phyloP scores from a whole-genome alignment of 1,140 invertebrate species.

The Asbolus verrucosus region DNA sequence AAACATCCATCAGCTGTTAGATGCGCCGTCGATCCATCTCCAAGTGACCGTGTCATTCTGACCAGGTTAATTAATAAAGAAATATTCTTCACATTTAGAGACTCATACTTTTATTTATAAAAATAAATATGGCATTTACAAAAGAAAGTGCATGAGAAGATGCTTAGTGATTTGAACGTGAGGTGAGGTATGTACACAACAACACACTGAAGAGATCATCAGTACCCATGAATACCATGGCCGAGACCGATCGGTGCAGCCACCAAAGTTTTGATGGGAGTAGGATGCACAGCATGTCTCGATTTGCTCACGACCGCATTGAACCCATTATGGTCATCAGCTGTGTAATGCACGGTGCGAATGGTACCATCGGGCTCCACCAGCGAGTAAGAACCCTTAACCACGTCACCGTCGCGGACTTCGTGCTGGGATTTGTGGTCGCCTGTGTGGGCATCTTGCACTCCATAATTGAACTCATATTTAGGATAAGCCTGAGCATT shows the following conservation, averaged over 20 bases:
- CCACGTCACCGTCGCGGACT: conserved; percentile 67
- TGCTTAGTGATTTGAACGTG: neutral
- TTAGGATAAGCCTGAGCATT: conserved; percentile 68
- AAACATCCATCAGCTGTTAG: conserved; percentile 3
- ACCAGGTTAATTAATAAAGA: too few species aligned
- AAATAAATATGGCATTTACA: conserved; percentile 38
- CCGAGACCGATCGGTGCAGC: conserved; percentile 5
- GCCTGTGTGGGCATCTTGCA: conserved; percentile 65
- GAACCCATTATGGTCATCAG: conserved; percentile 64
- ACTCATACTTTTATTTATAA: conserved; percentile 34
- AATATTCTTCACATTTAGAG: too few species aligned
- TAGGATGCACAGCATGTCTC: conserved; percentile 44
- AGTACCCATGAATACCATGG: conserved; percentile 24
- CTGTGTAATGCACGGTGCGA: conserved; percentile 62
- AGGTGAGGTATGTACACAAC: conserved; percentile 9
- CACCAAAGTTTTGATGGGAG: too few species aligned
- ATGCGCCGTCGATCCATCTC: too few species aligned
- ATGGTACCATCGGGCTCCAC: conserved; percentile 56
- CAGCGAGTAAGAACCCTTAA: conserved; percentile 67
- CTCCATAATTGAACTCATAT: conserved; percentile 64
- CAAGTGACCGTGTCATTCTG: too few species aligned
- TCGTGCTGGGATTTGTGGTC: conserved; percentile 68
- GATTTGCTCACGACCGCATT: conserved; percentile 59
- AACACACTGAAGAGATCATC: conserved; percentile 11
- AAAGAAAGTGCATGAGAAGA: conserved; percentile 17